Base-by-base conservation (phyloP, 1,140 invertebrate genomes). In the Antheraea mylitta region DNA sequence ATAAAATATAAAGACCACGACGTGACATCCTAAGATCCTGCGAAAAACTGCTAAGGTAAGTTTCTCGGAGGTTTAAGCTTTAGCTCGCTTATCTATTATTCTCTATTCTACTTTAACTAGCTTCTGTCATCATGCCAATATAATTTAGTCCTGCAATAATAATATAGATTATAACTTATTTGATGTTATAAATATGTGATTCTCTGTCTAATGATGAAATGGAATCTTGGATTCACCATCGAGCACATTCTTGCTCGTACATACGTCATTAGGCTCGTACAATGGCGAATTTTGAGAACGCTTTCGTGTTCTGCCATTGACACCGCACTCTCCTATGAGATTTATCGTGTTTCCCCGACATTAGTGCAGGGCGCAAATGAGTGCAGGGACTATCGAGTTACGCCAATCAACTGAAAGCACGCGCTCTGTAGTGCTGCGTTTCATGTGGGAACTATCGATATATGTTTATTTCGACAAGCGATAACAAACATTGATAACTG, bases 311-410 rank as follows among this genome's bases (percentile, higher is more conserved):
- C 68, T 72, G 72, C n/a, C 64, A 66, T 63, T 71, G 76, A 75
- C 76, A 67, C 61, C 60, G 64, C 69, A 59, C 64, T 65, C 64
- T 80, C 78, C 70, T 68, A 19, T 53, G 76, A 84, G 82, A 87
- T 87, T 86, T 89, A 87, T 89, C 79, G 80, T 67, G 73, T 71
- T 53, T 66, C 76, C 73, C 77, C 76, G 77, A 76, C 80, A 82
- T 84, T 84, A 87, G 86, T 85, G 83, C 80, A 79, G 79, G 74
- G 76, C 78, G 74, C 80, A 86, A 86, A 83, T 82, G 86, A 86
- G 82, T 84, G 87, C 86, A 89, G 81, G 77, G 77, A 78, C 80
- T 90, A 90, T 90, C 89, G 84, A 90, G 85, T 91, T 91, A 89
- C 89, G 82, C 82, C 86, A 91, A 91, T 91, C 86, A 87, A 80